A percentile compares a stretch with the other conserved stretches of the same genome.
phyloP scores from a whole-genome alignment of 1,140 invertebrate genomes.

The Lepidotrigona ventralis region DNA sequence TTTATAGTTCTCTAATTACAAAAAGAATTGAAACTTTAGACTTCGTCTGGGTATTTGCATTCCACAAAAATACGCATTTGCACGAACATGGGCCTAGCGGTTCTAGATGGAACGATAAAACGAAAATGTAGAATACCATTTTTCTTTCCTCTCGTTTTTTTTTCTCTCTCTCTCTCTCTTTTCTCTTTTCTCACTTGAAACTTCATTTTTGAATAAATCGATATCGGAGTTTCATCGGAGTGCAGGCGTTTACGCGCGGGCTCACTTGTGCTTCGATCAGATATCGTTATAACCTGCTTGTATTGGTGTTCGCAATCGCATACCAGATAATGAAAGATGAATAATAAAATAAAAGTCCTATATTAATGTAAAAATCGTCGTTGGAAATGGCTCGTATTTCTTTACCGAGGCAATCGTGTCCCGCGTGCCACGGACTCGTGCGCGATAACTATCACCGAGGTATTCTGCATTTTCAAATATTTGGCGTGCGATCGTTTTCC shows the following conservation, averaged over 20 bases:
- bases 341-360: background rate
- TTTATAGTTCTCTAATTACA: background rate
- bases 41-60: background rate
- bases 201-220: background rate
- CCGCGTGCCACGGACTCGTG: background rate
- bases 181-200: background rate
- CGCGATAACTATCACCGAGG: background rate
- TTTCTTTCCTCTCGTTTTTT: no score
- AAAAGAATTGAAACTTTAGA: conserved; percentile 1
- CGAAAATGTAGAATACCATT: background rate
- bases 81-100: background rate
- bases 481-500: background rate
- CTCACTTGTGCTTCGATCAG: background rate
- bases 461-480: background rate
- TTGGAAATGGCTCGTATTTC: background rate
- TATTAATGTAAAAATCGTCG: background rate
- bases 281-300: background rate
- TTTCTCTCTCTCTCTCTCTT: no score
- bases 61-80: background rate
- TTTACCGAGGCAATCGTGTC: background rate
- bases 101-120: background rate
- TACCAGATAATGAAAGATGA: background rate
- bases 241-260: background rate
- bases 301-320: background rate
- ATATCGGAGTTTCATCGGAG: background rate